phyloP scores from a whole-genome alignment of 2,888 invertebrate genomes.

The Caenorhabditis drosophilae region DNA sequence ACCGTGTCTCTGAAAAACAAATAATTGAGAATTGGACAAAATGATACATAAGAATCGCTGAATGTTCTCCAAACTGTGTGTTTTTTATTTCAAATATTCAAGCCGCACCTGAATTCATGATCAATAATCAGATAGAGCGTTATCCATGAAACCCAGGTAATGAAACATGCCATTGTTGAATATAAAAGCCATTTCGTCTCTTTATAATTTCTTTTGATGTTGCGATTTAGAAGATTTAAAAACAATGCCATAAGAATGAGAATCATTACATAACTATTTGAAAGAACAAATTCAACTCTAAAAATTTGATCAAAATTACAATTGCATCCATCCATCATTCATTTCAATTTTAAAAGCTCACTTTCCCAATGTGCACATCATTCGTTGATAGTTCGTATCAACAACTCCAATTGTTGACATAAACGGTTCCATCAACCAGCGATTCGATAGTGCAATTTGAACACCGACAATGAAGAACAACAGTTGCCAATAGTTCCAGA shows the following conservation, averaged over 20 bases:
- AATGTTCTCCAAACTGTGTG: neutral
- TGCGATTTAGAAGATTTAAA: slow-evolving; percentile 60
- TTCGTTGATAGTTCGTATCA: slow-evolving; percentile 42
- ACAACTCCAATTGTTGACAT: slow-evolving; percentile 50
- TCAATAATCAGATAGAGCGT: slow-evolving; percentile 49
- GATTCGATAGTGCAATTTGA: slow-evolving; percentile 61
- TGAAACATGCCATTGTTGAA: slow-evolving; percentile 55
- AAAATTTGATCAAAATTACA: neutral
- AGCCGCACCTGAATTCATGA: slow-evolving; percentile 21
- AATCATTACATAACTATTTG: slow-evolving; percentile 60
- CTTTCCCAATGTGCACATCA: slow-evolving; percentile 56
- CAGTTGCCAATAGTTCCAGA: slow-evolving; percentile 69
- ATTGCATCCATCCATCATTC: too few species aligned
- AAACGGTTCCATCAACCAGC: slow-evolving; percentile 59
- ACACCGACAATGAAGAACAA: slow-evolving; percentile 67
- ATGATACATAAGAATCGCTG: too few species aligned
- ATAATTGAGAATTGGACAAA: too few species aligned
- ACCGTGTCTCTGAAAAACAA: slow-evolving; percentile 41
- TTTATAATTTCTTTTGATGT: slow-evolving; percentile 69
- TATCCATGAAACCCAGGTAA: slow-evolving; percentile 60
- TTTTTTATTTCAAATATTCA: neutral
- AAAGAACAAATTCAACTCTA: slow-evolving; percentile 53
- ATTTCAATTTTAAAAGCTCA: slow-evolving; percentile 9
- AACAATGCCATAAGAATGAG: slow-evolving; percentile 64
- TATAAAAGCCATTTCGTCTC: slow-evolving; percentile 68